Percentiles rank a stretch among this genome's conserved stretches.
Conservation (phyloP, 2,888 invertebrate species). For the Metopia argyrocephala region DNA sequence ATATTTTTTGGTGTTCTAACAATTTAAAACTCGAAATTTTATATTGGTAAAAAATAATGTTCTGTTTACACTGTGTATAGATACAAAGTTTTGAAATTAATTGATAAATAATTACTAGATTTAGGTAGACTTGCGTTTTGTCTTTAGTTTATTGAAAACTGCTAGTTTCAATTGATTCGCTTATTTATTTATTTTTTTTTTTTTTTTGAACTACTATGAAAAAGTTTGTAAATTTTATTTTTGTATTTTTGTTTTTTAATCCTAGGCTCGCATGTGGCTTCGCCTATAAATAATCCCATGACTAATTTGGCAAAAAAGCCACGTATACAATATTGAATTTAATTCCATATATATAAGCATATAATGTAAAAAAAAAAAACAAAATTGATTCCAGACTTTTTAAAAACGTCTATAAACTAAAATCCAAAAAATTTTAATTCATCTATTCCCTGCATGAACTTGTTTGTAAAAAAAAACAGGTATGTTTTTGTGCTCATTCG, state of each 20-base stretch:
- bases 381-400: conserved; percentile 37
- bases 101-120: too few species aligned
- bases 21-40: not conserved
- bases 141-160: conserved; percentile 6
- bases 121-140: not conserved
- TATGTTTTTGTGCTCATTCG: conserved; percentile 13
- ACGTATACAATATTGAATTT: conserved; percentile 42
- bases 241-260: conserved; percentile 32
- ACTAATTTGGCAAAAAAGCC: conserved; percentile 51
- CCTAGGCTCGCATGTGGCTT: conserved; percentile 54
- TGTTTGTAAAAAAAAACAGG: conserved; percentile 49
- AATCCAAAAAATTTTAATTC: conserved; percentile 22
- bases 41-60: conserved; percentile 3
- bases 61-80: conserved; percentile 24
- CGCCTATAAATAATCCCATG: conserved; percentile 48
- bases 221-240: conserved; percentile 12
- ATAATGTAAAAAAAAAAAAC: not conserved
- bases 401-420: conserved; percentile 26
- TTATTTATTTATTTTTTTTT: too few species aligned
- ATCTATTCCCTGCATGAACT: conserved; percentile 40
- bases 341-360: not conserved
- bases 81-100: too few species aligned
- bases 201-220: not conserved
- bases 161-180: conserved; percentile 20
- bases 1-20: conserved; percentile 47